Evolutionary conservation across 2,888 invertebrate species (phyloP).

Genomic region (Volucella inanis): DNA sequence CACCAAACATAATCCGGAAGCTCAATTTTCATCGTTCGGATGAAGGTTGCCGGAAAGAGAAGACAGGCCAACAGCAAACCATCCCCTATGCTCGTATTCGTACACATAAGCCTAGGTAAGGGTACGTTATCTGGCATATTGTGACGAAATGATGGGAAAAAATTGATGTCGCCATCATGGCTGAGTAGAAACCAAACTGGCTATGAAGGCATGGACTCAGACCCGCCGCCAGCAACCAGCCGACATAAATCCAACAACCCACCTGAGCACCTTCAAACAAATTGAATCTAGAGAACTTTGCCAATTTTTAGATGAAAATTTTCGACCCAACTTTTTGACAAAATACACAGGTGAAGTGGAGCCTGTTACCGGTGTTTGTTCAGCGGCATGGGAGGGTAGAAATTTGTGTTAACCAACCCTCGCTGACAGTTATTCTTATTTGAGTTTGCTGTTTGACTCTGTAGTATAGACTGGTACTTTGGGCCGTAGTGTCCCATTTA

Average conservation of each 20-base stretch:
- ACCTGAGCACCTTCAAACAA: conserved; percentile 60
- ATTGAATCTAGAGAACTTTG: conserved; percentile 70
- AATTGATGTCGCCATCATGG: conserved; percentile 65
- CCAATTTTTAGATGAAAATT: conserved; percentile 68
- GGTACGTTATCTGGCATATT: conserved; percentile 2
- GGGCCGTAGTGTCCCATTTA: neutral
- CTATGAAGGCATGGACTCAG: conserved; percentile 39
- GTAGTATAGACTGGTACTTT: neutral
- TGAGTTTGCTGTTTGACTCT: conserved; percentile 45
- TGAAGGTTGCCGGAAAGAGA: neutral
- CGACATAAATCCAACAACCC: neutral
- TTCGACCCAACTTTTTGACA: neutral
- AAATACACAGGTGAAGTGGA: conserved; percentile 50
- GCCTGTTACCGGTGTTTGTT: conserved; percentile 3
- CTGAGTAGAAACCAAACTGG: conserved; percentile 67
- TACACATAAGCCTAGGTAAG: neutral
- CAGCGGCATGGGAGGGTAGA: neutral
- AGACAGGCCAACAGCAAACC: neutral
- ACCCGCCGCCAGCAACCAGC: conserved; percentile 4
- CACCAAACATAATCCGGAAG: conserved; percentile 32
- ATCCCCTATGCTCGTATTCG: neutral
- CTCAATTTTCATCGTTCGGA: conserved; percentile 29
- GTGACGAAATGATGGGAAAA: conserved; percentile 37
- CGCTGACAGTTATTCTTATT: conserved; percentile 72
- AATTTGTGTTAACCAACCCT: conserved; percentile 68